Percentiles rank a stretch among this genome's conserved stretches.
Evolutionary conservation across 2,797 vertebrate species (phyloP).

Genomic region (Distichodus sexfasciatus): DNA sequence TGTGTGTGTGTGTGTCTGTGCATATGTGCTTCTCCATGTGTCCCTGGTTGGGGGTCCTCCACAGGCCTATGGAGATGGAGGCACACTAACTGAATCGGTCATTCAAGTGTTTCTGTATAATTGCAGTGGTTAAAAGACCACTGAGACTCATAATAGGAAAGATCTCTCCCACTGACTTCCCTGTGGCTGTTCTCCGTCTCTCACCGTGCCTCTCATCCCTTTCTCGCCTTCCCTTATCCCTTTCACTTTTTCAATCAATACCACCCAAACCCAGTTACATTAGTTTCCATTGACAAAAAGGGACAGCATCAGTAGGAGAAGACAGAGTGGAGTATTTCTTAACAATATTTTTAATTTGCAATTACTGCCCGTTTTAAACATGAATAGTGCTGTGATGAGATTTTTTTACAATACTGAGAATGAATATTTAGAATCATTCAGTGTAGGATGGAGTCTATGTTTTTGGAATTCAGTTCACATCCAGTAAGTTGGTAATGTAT

Average conservation of each 20-base stretch:
- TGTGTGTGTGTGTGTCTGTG: not conserved
- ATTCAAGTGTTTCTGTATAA: slow-evolving; percentile 53
- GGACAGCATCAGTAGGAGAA: not conserved
- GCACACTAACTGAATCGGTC: slow-evolving; percentile 43
- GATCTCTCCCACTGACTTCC: slow-evolving; percentile 44
- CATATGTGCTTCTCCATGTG: slow-evolving; percentile 21
- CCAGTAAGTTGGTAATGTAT: not conserved
- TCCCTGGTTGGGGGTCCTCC: slow-evolving; percentile 28
- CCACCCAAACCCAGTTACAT: slow-evolving; percentile 23
- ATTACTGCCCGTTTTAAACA: slow-evolving; percentile 21
- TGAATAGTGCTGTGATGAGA: slow-evolving; percentile 10
- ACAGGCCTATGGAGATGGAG: slow-evolving; percentile 43
- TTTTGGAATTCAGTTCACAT: not conserved
- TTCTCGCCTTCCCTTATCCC: slow-evolving; percentile 5
- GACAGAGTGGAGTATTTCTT: not conserved
- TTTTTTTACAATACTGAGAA: slow-evolving; percentile 9
- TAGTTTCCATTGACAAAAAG: slow-evolving; percentile 39
- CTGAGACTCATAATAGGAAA: slow-evolving; percentile 54
- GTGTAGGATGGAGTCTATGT: not conserved
- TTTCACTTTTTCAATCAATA: slow-evolving; percentile 42
- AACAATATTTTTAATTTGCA: slow-evolving; percentile 22
- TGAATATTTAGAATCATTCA: not conserved
- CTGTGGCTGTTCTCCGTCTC: slow-evolving; percentile 22
- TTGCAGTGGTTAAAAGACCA: slow-evolving; percentile 55
- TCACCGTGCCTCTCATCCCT: slow-evolving; percentile 11